These are phyloP conservation scores for Callipepla squamata DNA, from an alignment of 2,113 vertebrate genomes.

Conservation along the genomic window DNA sequence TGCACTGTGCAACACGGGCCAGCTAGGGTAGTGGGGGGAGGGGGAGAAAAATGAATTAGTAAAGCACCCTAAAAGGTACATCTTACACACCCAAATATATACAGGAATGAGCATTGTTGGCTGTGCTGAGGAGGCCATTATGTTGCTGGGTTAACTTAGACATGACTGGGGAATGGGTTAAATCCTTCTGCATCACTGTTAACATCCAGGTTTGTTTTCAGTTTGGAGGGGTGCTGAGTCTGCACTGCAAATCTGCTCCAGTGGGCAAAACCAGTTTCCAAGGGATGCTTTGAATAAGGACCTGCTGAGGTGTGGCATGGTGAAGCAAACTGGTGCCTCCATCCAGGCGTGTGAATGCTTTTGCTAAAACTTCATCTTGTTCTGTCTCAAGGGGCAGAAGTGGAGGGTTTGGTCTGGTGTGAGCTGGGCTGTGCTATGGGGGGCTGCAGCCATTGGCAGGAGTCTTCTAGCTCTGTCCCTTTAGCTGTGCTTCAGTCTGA, in stretches of 20 bases:
- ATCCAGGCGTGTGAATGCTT: background rate
- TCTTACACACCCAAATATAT: background rate
- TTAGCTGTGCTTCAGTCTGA: background rate
- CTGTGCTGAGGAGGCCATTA: background rate
- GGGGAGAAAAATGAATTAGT: rapidly evolving
- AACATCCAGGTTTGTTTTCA: background rate
- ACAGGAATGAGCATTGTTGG: background rate
- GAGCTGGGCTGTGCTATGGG: background rate
- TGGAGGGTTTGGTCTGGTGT: rapidly evolving
- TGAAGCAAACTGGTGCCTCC: background rate
- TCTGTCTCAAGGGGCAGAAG: background rate
- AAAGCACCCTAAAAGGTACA: background rate
- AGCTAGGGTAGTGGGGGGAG: background rate
- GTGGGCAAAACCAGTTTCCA: background rate
- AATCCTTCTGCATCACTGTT: background rate
- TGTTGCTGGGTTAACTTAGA: background rate
- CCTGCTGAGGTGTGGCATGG: background rate
- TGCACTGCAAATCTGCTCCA: rapidly evolving
- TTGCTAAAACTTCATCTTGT: background rate
- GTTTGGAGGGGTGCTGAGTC: background rate
- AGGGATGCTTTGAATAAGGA: background rate
- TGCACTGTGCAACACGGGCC: background rate
- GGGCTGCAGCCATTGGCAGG: rapidly evolving
- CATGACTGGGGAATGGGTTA: background rate
- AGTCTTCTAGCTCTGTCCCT: background rate